Evolutionary conservation across 2,113 vertebrate species (phyloP), one percentile per base, ranked within the genome.

Genomic region (Narcine bancroftii): DNA sequence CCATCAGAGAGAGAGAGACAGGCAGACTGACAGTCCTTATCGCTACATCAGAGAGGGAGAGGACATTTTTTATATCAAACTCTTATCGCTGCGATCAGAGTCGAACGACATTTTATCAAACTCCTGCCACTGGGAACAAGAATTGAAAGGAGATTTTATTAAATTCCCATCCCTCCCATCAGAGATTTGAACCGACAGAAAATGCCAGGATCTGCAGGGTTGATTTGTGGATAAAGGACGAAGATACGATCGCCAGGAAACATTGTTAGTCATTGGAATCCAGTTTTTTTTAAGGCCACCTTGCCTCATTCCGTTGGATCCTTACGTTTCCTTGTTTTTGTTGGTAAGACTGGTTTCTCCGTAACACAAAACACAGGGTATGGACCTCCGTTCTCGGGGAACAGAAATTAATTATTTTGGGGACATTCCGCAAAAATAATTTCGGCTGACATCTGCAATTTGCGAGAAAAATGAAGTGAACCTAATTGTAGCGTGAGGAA

Each of bases 1-100:
- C 89, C 89, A 91, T 91, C 89, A 91, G 89, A 91, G 89, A 56
- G 79, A 92, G 92, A 92, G 71, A 56, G 73, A 91, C 79, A 92
- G 93, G 89, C 92, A 94, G 56, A 69, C 79, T 92, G 92, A 66
- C 72, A 92, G n/a, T 87, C 63, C 66, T 83, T 53, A 92, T 92
- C 60, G 60, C 87, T 39, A 39, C 87, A 65, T 65, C 60, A 66
- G 36, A 91, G 60, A 66, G 19, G 24, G 36, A 69, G 60, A 91
- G 63, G 87, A 91, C 87, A 91, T 91, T 45, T 91, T 79, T 66
- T 91, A 69, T 91, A 91, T 91, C 87, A 91, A 91, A 91, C 89
- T 47, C 89, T 91, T 91, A 91, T 33, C 89, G 63, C 65, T 69
- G 65, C 65, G 89, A 91, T 91, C 89, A 91, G 39, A 91, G 60